These are phyloP conservation scores for Liparis tanakae DNA, from an alignment of 2,797 vertebrate species.

Conservation along the genomic window DNA sequence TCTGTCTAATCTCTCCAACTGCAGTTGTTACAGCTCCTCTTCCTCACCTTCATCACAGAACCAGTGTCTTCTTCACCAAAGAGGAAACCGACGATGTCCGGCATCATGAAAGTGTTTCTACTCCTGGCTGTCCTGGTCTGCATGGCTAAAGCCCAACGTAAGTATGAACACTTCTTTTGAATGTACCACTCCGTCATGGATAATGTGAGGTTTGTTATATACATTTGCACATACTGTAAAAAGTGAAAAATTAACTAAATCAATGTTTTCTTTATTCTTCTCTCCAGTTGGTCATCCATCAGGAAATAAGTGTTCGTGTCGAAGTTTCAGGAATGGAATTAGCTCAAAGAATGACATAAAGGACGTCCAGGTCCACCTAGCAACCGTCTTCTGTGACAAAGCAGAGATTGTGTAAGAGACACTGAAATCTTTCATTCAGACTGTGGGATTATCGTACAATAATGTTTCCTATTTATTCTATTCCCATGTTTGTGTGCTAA, in stretches of 20 bases:
- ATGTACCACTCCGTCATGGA: neutral
- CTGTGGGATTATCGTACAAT: no score
- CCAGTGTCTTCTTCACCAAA: slow-evolving; percentile 8
- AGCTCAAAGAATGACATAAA: rapidly evolving
- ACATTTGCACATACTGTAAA: neutral
- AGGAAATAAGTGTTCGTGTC: slow-evolving; percentile 61
- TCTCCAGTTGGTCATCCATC: slow-evolving; percentile 19
- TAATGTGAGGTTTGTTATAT: no score
- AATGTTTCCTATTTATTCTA: neutral
- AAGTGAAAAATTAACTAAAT: neutral
- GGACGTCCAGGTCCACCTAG: slow-evolving; percentile 67
- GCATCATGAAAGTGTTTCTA: slow-evolving; percentile 62
- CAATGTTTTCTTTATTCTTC: neutral
- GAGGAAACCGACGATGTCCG: slow-evolving; percentile 58
- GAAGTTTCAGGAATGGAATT: rapidly evolving
- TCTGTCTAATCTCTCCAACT: neutral
- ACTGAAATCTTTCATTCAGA: neutral
- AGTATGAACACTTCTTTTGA: slow-evolving; percentile 37
- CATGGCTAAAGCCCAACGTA: slow-evolving; percentile 65
- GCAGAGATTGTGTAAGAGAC: slow-evolving; percentile 79
- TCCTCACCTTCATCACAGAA: neutral
- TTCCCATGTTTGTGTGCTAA: neutral
- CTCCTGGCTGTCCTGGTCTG: slow-evolving; percentile 60
- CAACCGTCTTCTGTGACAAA: slow-evolving; percentile 57
- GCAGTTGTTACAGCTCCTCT: slow-evolving; percentile 5